phyloP scores from a whole-genome alignment of 2,113 vertebrate genomes.

The Petrocephalus zakoni region DNA sequence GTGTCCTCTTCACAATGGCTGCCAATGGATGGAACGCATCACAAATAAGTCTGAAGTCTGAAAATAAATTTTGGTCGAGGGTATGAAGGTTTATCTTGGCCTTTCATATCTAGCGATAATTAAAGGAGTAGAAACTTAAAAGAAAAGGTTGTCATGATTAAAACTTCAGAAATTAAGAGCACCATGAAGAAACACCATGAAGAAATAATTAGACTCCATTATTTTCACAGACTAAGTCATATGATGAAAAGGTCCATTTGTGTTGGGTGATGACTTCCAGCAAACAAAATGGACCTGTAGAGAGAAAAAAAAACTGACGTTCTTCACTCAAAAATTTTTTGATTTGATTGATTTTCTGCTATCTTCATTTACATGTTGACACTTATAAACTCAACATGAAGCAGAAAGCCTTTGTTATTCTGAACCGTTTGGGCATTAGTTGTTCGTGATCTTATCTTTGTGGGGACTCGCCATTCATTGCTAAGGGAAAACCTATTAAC shows the following conservation, averaged over 20 bases:
- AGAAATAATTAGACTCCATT: background rate
- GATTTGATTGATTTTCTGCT: background rate
- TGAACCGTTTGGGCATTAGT: background rate
- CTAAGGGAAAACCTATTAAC: no score
- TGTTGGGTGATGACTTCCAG: background rate
- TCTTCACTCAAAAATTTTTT: background rate
- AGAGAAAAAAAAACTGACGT: background rate
- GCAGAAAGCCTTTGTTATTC: background rate
- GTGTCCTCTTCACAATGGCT: background rate
- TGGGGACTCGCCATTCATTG: no score
- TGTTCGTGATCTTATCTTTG: no score
- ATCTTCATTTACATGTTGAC: background rate
- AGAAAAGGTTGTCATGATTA: conserved; percentile 2
- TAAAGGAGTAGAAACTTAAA: background rate
- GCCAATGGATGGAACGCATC: background rate
- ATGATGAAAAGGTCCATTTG: background rate
- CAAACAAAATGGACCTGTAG: background rate
- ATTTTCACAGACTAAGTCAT: background rate
- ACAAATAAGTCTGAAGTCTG: background rate
- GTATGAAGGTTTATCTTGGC: background rate
- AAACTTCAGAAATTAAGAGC: background rate
- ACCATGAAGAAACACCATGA: no score
- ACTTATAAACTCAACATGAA: background rate
- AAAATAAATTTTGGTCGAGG: background rate
- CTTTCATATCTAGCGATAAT: background rate